Conservation (phyloP, 2,797 vertebrate genomes). For the Arnoldichthys spilopterus region DNA sequence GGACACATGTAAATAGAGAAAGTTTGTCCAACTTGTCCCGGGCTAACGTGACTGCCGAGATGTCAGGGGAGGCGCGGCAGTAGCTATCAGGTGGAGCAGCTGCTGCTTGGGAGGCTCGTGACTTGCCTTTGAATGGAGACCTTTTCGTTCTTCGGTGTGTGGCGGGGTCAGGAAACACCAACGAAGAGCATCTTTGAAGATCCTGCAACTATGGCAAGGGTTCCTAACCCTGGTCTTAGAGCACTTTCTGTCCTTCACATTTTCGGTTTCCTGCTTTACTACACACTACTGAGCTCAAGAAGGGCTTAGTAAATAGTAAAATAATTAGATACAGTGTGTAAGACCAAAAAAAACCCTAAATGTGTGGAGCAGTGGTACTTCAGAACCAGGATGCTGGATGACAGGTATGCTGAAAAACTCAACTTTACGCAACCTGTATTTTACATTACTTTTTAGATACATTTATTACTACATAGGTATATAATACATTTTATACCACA, state of each 20-base stretch:
- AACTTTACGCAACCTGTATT: no score
- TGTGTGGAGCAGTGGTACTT: background rate
- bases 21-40: conserved; percentile 61
- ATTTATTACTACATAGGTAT: no score
- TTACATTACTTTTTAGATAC: no score
- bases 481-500: no score
- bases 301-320: background rate
- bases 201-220: background rate
- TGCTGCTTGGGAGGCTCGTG: conserved; percentile 41
- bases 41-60: conserved; percentile 46
- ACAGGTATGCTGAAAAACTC: no score
- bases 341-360: background rate
- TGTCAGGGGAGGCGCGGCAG: conserved; percentile 47
- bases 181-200: background rate
- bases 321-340: background rate
- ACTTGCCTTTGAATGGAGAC: conserved; percentile 46
- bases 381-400: no score
- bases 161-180: conserved; percentile 28
- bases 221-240: background rate
- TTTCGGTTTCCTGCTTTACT: background rate
- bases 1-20: conserved; percentile 62
- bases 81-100: conserved; percentile 36
- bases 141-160: background rate
- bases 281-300: background rate
- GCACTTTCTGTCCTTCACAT: background rate